phyloP scores from a whole-genome alignment of 2,888 invertebrate species.

The Tetragonisca angustula region DNA sequence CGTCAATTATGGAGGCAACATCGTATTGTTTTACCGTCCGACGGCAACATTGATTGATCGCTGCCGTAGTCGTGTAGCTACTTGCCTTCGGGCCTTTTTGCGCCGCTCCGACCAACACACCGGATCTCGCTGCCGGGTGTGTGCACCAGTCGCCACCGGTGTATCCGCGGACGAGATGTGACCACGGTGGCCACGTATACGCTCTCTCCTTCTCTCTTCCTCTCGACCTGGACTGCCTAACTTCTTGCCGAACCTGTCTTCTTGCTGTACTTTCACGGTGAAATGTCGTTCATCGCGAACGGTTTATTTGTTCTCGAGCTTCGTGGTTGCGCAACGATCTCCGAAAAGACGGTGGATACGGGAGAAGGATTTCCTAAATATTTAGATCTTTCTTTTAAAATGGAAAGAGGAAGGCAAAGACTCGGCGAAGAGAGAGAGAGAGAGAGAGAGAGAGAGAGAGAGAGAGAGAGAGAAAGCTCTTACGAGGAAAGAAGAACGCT shows the following conservation, averaged over 20 bases:
- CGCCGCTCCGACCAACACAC: conserved; percentile 45
- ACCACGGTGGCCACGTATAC: conserved; percentile 63
- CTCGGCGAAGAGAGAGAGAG: background rate
- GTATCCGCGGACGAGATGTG: conserved; percentile 67
- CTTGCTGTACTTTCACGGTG: conserved; percentile 21
- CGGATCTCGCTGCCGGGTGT: conserved; percentile 3
- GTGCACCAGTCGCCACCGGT: conserved; percentile 52
- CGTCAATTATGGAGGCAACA: conserved; percentile 84
- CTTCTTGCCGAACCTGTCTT: conserved; percentile 70
- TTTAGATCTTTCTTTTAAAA: conserved; percentile 25
- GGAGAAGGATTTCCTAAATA: conserved; percentile 19
- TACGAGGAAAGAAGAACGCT: conserved; percentile 38
- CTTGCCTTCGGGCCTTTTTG: conserved; percentile 76
- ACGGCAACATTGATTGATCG: conserved; percentile 83
- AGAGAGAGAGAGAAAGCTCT: background rate
- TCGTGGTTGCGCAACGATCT: background rate
- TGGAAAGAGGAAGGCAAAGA: background rate
- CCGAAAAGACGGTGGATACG: background rate
- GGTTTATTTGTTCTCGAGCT: conserved; percentile 18
- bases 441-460: no score
- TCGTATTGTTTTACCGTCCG: conserved; percentile 84
- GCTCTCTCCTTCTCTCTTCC: background rate
- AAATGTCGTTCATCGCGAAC: background rate
- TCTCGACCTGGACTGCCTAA: conserved; percentile 68
- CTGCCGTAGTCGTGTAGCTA: conserved; percentile 77